These are phyloP conservation scores for Agrotis exclamationis DNA, from an alignment of 2,888 invertebrate species.

Conservation along the genomic window DNA sequence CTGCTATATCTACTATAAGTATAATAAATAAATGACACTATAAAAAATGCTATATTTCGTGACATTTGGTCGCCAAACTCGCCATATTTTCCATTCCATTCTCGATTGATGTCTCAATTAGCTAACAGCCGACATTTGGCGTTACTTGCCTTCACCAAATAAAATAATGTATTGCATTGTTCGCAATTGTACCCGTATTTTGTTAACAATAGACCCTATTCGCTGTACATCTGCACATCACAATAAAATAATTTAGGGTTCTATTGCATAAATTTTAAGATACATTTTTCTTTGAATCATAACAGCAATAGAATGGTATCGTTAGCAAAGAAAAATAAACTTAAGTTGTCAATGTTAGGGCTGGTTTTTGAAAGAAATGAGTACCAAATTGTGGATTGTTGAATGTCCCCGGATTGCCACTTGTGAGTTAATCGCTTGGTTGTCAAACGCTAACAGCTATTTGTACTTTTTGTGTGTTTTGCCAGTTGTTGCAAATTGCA, in stretches of 20 bases:
- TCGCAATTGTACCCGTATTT: conserved; percentile 88
- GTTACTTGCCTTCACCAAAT: conserved; percentile 82
- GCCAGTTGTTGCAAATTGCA: conserved; percentile 79
- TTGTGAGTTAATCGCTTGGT: conserved; percentile 79
- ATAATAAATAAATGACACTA: not conserved
- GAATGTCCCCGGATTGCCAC: conserved; percentile 80
- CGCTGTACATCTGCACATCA: conserved; percentile 80
- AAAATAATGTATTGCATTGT: conserved; percentile 87
- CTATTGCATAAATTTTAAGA: conserved; percentile 41
- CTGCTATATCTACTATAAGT: too few relatives aligned
- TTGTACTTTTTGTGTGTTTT: conserved; percentile 82
- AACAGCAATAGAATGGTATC: not conserved
- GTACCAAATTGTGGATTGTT: conserved; percentile 70
- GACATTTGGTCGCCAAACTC: conserved; percentile 67
- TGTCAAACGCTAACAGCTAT: conserved; percentile 77
- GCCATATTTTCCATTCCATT: conserved; percentile 73
- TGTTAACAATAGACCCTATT: conserved; percentile 86
- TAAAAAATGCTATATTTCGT: conserved; percentile 29
- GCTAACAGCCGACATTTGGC: conserved; percentile 88
- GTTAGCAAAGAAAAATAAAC: conserved; percentile 16
- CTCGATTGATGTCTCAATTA: conserved; percentile 83
- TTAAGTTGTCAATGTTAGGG: conserved; percentile 16
- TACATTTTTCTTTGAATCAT: conserved; percentile 44
- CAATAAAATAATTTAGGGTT: conserved; percentile 38
- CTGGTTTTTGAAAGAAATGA: conserved; percentile 47